Evolutionary conservation across 1,140 invertebrate genomes (phyloP), one percentile per base, ranked within the genome.

Genomic region (Physella acuta): DNA sequence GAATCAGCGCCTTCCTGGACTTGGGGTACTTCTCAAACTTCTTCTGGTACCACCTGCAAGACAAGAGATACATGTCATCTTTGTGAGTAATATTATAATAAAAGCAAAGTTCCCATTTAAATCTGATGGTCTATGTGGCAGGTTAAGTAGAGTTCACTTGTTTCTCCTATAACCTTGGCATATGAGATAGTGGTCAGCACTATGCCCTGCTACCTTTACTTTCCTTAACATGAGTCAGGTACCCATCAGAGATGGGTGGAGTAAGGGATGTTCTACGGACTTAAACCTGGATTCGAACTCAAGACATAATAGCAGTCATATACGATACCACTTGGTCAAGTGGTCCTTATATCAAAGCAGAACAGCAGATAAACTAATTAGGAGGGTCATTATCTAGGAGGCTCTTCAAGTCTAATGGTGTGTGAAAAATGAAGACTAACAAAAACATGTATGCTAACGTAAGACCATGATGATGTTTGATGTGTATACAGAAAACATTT

Each of bases 21-120:
- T 64, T 70, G 4, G 68, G 68, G 37, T 70, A 70, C 30, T 70
- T 51, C 4, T 70, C 61, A 70, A 70, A 70, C 39, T 70, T 70
- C 30, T 56, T 34, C 20, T 70, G 59, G 36, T 70, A 70, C 68
- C 68, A 70, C 24, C 68, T 70, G 68, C 56, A 70, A 55, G 1
- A 52, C 4, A 34, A 44, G 49, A 37, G 26, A 53, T 24, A 30
- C 44, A 44, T 44, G 39, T 44, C 8, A 44, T 8, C n/a, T 44
- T 8, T 44, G 20, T 44, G 20, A 11, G 20, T 44, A 44, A 44
- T 11, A 44, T 8, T 44, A 11, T 20, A 53, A 24, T 3, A 53
- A 5, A 8, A 24, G 4, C n/a, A 4, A 24, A 24, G 4, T 53
- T 26, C 20, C n/a, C 4, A 8, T 26, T 24, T 53, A 24, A 8